phyloP scores from a whole-genome alignment of 2,797 vertebrate species.

The Neosilurus mollespiculum region DNA sequence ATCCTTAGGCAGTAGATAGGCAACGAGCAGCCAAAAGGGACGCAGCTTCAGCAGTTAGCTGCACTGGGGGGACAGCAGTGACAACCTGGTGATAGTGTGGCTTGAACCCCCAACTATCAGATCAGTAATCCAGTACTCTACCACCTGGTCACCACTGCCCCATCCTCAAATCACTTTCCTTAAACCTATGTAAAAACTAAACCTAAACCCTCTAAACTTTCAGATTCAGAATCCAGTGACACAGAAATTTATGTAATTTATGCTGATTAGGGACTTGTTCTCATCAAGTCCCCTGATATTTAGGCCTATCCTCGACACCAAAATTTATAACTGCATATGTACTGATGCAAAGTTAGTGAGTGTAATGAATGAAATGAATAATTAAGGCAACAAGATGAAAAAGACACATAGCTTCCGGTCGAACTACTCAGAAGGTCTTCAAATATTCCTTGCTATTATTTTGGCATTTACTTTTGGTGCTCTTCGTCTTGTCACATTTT shows the following conservation, averaged over 20 bases:
- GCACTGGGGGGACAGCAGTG: too few relatives aligned
- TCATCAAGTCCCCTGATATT: not conserved
- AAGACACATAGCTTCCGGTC: not conserved
- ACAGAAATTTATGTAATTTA: not conserved
- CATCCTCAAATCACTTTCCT: not conserved
- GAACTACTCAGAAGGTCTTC: slow-evolving; percentile 13
- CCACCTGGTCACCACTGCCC: not conserved
- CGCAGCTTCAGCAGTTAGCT: too few relatives aligned
- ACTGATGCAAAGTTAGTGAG: slow-evolving; percentile 1
- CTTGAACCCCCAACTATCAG: too few relatives aligned
- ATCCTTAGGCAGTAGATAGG: too few relatives aligned
- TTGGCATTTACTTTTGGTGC: slow-evolving; percentile 29
- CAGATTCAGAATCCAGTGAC: not conserved
- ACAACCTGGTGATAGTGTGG: too few relatives aligned
- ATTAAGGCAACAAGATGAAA: slow-evolving; percentile 12
- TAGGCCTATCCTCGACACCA: slow-evolving; percentile 2
- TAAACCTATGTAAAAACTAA: slow-evolving; percentile 3
- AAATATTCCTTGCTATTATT: slow-evolving; percentile 24
- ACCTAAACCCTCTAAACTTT: not conserved
- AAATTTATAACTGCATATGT: slow-evolving; percentile 8
- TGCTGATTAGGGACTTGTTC: not conserved
- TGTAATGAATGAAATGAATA: slow-evolving; percentile 3
- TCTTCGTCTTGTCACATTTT: slow-evolving; percentile 5
- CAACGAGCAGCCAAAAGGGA: too few relatives aligned
- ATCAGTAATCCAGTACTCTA: too few relatives aligned